Base-by-base conservation (phyloP, 1,140 invertebrate species). In the Atopsyche davidsoni region DNA sequence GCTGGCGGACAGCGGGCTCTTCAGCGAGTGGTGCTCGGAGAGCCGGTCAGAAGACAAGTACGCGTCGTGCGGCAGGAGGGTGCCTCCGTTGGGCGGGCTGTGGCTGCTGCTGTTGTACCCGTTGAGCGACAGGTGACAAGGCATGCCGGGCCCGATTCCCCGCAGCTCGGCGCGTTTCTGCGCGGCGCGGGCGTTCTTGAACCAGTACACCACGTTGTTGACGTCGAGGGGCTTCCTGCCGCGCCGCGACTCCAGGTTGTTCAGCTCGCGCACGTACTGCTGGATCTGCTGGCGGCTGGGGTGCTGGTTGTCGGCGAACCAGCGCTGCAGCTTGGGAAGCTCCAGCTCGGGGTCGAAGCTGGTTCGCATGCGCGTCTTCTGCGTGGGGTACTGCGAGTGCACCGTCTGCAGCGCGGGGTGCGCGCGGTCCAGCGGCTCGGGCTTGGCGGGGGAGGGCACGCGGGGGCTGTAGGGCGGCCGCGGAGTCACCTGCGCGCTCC, bases 181-280 rank as follows among this genome's bases (percentile, higher is more conserved):
- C 1, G 95, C 94, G 7, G 95, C 95, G 44, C 95, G 77, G 0
- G 95, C 93, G 66, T 98, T 98, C 70, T 98, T 98, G 67, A 98
- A 98, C 95, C 95, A 98, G 67, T 97, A 97, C 16, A 97, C 93
- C 9, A 98, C 92, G 66, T 98, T 98, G 63, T 96, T 96, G 1
- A 96, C 85, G 69, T 98, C 94, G 17, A 98, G 74, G 0, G 92
- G 92, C 63, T 96, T 96, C 31, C 91, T 75, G 6, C 93, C 93
- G 51, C 89, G 78, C 11, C 95, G 77, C 24, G 92, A 96, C 60
- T 96, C 92, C 36, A 96, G 68, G 28, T 83, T 83, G 65, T 98
- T 97, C 42, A 98, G 72, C 64, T 97, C 92, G 39, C 88, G 82
- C 11, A 97, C 91, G 68, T 95, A 97, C 57, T 92, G 87, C 61